A percentile compares a stretch with the other conserved stretches of the same genome.
Evolutionary conservation across 2,888 invertebrate genomes (phyloP).

Genomic region (Pollenia amentaria): DNA sequence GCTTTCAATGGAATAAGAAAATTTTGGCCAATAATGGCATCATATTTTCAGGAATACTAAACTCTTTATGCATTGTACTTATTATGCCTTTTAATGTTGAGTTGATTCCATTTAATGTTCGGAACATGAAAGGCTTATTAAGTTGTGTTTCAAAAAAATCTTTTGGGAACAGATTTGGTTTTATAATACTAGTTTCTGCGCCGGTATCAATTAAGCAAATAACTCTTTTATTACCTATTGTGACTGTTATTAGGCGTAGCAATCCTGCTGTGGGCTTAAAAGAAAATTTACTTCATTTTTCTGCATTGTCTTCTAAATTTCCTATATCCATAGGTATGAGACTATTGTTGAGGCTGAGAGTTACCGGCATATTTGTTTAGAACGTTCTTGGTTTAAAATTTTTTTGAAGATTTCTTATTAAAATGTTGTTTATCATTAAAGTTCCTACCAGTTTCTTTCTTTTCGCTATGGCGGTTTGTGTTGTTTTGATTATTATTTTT

Average conservation of each 20-base stretch:
- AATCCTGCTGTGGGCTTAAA: conserved; percentile 10
- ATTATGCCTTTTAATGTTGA: conserved; percentile 42
- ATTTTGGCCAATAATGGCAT: conserved; percentile 67
- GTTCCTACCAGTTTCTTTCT: conserved; percentile 41
- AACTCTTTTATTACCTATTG: conserved; percentile 51
- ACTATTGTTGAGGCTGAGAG: conserved; percentile 33
- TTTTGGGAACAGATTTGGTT: conserved; percentile 37
- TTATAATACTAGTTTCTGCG: conserved; percentile 53
- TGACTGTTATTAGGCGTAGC: conserved; percentile 53
- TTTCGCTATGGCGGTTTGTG: conserved; percentile 32
- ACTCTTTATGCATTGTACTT: conserved; percentile 58
- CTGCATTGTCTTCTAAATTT: conserved; percentile 46
- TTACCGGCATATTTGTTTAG: conserved; percentile 44
- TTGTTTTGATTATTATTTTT: conserved; percentile 32
- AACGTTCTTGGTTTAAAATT: conserved; percentile 17
- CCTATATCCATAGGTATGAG: conserved; percentile 29
- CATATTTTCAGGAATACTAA: conserved; percentile 54
- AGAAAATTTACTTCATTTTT: conserved; percentile 47
- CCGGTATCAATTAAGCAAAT: conserved; percentile 58
- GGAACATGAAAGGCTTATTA: conserved; percentile 42
- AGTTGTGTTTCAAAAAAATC: conserved; percentile 30
- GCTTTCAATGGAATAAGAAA: conserved; percentile 52
- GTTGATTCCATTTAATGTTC: conserved; percentile 61
- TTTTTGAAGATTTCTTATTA: conserved; percentile 39
- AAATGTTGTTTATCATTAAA: conserved; percentile 47